Percentiles rank a stretch among this genome's conserved stretches.
These are phyloP conservation scores for Seira musarum DNA, from an alignment of 2,888 invertebrate genomes.

Conservation along the genomic window DNA sequence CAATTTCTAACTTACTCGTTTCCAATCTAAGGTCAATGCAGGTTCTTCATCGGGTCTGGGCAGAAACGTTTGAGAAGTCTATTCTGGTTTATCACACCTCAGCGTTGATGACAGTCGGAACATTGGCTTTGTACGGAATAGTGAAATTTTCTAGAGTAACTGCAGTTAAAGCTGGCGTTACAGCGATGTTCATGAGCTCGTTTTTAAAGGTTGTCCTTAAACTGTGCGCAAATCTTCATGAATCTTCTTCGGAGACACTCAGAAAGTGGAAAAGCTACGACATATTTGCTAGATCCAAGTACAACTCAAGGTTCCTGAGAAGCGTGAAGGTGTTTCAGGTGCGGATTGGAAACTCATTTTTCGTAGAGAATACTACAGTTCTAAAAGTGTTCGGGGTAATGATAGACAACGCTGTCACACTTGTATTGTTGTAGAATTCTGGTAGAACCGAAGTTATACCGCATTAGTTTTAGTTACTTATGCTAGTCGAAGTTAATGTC, in stretches of 20 bases:
- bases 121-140: too few species aligned
- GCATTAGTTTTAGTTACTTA: too few species aligned
- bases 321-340: not conserved
- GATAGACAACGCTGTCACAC: not conserved
- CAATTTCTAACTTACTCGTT: too few species aligned
- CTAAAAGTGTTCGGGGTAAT: not conserved
- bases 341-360: not conserved
- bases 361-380: not conserved
- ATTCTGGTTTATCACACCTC: too few species aligned
- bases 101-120: too few species aligned
- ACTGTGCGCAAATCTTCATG: not conserved
- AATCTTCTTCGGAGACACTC: not conserved
- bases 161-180: not conserved
- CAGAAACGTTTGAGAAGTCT: too few species aligned
- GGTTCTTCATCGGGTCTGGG: too few species aligned
- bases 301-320: not conserved
- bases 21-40: too few species aligned
- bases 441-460: too few species aligned
- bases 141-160: not conserved
- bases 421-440: not conserved
- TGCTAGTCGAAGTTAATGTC: too few species aligned
- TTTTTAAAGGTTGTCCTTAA: not conserved
- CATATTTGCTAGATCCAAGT: not conserved
- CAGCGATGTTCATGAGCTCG: not conserved
- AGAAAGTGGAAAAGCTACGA: not conserved